Evolutionary conservation across 2,113 vertebrate genomes (phyloP).

Genomic region (Bucco capensis): DNA sequence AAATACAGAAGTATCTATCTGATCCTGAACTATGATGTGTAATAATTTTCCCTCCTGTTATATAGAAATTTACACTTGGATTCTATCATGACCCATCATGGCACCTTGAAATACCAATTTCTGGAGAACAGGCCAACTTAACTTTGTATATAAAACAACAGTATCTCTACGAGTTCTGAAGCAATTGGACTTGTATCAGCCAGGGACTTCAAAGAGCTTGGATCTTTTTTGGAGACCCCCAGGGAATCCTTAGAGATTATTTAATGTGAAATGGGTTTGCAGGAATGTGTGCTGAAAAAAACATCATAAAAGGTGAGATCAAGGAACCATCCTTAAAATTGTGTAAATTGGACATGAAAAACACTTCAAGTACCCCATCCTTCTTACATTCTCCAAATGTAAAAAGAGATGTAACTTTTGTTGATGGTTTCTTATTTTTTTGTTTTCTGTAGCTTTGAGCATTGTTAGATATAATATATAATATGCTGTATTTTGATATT

Average conservation of each 20-base stretch:
- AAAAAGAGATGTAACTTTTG: neutral
- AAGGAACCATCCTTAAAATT: neutral
- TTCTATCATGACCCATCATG: neutral
- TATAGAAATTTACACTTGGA: neutral
- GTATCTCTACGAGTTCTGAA: constrained; percentile 3
- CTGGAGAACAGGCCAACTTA: neutral
- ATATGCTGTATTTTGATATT: neutral
- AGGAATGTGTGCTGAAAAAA: neutral
- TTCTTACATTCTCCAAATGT: neutral
- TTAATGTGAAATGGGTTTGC: constrained; percentile 1
- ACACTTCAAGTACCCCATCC: neutral
- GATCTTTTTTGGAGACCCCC: neutral
- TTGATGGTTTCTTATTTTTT: neutral
- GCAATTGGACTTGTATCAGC: neutral
- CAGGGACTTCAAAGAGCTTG: constrained; percentile 35
- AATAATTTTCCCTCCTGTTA: neutral
- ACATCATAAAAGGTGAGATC: neutral
- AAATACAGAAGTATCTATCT: neutral
- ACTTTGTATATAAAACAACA: constrained; percentile 13
- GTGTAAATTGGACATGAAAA: neutral
- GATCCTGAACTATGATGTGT: neutral
- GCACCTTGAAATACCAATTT: neutral
- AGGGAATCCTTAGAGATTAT: neutral
- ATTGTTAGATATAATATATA: neutral
- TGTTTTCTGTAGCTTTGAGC: neutral